Conservation (phyloP, 2,888 invertebrate species). For the Linyphia triangularis region DNA sequence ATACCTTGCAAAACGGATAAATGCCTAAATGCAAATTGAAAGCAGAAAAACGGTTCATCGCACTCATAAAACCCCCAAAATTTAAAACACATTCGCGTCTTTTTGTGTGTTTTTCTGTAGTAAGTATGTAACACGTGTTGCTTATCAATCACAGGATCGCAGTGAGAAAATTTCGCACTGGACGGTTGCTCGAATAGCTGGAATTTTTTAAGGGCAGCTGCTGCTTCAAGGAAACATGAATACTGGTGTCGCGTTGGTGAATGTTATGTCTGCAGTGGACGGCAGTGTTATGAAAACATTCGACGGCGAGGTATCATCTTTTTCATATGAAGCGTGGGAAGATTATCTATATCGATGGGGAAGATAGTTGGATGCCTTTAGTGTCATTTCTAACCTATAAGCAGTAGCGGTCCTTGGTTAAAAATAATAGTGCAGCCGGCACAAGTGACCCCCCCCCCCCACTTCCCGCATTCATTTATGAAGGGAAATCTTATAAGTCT, state of each 20-base stretch:
- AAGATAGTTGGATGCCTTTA: too few relatives aligned
- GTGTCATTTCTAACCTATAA: too few relatives aligned
- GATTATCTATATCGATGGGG: too few relatives aligned
- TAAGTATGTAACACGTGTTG: neutral
- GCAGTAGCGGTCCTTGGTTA: too few relatives aligned
- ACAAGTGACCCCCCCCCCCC: too few relatives aligned
- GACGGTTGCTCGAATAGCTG: neutral
- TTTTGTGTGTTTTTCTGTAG: neutral
- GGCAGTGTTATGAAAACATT: neutral
- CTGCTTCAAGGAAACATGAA: neutral
- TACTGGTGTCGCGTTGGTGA: neutral
- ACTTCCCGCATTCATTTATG: too few relatives aligned
- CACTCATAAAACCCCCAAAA: neutral
- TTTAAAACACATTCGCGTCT: neutral
- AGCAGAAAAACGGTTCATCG: neutral
- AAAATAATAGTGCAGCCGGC: too few relatives aligned
- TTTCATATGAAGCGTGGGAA: slow-evolving; percentile 7
- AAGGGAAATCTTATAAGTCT: too few relatives aligned
- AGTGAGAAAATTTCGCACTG: neutral
- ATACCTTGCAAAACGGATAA: too few relatives aligned
- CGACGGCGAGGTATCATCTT: neutral
- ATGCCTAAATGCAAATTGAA: too few relatives aligned
- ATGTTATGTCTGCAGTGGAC: slow-evolving; percentile 25
- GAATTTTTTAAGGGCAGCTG: neutral
- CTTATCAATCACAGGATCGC: neutral